phyloP scores from a whole-genome alignment of 2,888 invertebrate species.

The Eupsilia transversa region DNA sequence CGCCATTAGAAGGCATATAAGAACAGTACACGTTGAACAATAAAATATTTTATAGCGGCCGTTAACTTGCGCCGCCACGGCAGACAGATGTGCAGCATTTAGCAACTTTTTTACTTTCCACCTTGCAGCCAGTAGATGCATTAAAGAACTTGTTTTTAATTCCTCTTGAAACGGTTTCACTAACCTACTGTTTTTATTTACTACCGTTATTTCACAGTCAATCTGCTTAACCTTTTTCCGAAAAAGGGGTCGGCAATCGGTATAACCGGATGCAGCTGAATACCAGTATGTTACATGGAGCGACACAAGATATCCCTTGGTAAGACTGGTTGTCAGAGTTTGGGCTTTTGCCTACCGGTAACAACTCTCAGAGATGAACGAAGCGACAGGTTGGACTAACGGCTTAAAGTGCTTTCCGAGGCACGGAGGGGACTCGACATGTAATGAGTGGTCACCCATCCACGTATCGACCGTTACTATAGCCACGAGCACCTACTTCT shows the following conservation, averaged over 20 bases:
- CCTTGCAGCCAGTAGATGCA: slow-evolving; percentile 27
- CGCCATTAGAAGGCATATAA: slow-evolving; percentile 52
- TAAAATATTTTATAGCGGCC: slow-evolving; percentile 69
- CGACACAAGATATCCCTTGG: too few species aligned
- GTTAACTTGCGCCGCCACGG: slow-evolving; percentile 59
- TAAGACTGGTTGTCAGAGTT: too few species aligned
- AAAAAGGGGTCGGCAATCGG: neutral
- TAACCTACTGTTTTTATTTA: slow-evolving; percentile 1
- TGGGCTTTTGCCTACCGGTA: too few species aligned
- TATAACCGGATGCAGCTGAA: neutral
- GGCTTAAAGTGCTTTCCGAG: neutral
- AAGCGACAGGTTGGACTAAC: neutral
- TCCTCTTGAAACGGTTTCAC: neutral
- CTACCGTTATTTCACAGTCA: neutral
- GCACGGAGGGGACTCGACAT: neutral
- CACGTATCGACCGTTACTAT: neutral
- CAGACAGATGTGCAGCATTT: slow-evolving; percentile 57
- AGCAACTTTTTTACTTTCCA: slow-evolving; percentile 59
- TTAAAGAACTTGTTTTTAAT: slow-evolving; percentile 23
- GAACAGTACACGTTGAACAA: slow-evolving; percentile 56
- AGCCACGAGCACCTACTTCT: neutral
- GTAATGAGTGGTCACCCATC: neutral
- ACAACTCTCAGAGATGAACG: neutral
- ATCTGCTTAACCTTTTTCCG: neutral
- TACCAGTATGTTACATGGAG: neutral